Conservation (phyloP, 2,888 invertebrate genomes). For the Zygogramma bicolorata region DNA sequence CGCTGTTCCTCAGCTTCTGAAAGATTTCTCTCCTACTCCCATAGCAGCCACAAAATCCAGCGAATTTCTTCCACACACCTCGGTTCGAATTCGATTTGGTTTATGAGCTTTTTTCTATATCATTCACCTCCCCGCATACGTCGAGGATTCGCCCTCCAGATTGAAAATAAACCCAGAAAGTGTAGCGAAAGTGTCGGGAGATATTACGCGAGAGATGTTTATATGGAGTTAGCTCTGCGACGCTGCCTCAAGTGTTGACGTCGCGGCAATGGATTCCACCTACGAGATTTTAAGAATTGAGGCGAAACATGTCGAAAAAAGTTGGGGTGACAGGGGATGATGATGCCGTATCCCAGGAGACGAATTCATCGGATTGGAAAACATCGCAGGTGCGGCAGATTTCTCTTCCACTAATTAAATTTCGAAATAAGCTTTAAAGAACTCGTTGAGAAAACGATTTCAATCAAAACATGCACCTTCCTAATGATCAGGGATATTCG, state of each 20-base stretch:
- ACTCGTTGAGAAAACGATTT: too few relatives aligned
- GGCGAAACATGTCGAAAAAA: background rate
- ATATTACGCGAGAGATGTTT: background rate
- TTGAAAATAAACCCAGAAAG: slow-evolving; percentile 3
- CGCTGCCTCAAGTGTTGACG: background rate
- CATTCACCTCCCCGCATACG: background rate
- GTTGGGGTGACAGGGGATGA: background rate
- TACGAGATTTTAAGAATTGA: background rate
- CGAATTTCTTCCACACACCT: background rate
- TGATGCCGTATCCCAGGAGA: too few relatives aligned
- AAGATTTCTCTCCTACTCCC: too few relatives aligned
- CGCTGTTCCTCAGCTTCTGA: too few relatives aligned
- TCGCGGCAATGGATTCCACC: background rate
- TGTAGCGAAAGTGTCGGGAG: background rate
- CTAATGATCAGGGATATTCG: too few relatives aligned
- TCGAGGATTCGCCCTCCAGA: background rate
- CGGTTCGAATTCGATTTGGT: background rate
- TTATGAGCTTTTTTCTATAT: background rate
- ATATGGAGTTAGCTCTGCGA: background rate
- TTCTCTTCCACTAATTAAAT: too few relatives aligned
- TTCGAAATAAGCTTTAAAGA: too few relatives aligned
- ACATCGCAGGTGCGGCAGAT: background rate
- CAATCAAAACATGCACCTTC: too few relatives aligned
- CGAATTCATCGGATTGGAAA: background rate
- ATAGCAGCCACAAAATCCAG: background rate